Percentiles rank a stretch among this genome's conserved stretches.
These are phyloP conservation scores for Shinisaurus crocodilurus DNA, from an alignment of 2,113 vertebrate genomes.

Conservation along the genomic window DNA sequence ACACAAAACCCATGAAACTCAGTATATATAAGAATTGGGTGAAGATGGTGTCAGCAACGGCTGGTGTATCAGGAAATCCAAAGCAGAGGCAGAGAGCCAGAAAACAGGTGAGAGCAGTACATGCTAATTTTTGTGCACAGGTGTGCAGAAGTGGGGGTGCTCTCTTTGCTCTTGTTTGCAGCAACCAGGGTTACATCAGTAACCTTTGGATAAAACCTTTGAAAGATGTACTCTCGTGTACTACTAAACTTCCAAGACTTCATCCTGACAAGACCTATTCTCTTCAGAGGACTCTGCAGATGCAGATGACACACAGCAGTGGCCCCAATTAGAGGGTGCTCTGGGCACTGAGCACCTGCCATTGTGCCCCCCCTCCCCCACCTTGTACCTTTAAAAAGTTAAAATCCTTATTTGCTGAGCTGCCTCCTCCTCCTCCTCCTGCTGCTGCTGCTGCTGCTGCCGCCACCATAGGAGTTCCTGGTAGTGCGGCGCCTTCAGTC, in stretches of 20 bases:
- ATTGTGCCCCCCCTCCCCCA: too few species aligned
- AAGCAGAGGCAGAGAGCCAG: not conserved
- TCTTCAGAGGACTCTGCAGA: not conserved
- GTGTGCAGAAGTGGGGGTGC: not conserved
- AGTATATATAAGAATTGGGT: not conserved
- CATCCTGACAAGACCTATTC: not conserved
- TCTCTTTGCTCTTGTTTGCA: not conserved
- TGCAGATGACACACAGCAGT: too few species aligned
- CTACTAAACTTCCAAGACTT: not conserved
- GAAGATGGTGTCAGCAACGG: not conserved
- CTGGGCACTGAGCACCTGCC: too few species aligned
- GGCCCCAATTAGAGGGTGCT: too few species aligned
- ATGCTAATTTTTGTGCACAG: not conserved
- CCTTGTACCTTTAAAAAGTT: too few species aligned
- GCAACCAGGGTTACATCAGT: not conserved
- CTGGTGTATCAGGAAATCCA: not conserved
- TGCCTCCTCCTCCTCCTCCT: too few species aligned
- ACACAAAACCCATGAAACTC: not conserved
- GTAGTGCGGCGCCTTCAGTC: too few species aligned
- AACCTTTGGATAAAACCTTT: not conserved
- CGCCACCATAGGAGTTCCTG: too few species aligned
- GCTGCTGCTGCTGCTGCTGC: too few species aligned
- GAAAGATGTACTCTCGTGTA: not conserved
- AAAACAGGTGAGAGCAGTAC: not conserved
- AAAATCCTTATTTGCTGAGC: too few species aligned